Evolutionary conservation across 2,888 invertebrate species (phyloP), one percentile per base, ranked within the genome.

Genomic region (Chaetogeoica ovagalla): DNA sequence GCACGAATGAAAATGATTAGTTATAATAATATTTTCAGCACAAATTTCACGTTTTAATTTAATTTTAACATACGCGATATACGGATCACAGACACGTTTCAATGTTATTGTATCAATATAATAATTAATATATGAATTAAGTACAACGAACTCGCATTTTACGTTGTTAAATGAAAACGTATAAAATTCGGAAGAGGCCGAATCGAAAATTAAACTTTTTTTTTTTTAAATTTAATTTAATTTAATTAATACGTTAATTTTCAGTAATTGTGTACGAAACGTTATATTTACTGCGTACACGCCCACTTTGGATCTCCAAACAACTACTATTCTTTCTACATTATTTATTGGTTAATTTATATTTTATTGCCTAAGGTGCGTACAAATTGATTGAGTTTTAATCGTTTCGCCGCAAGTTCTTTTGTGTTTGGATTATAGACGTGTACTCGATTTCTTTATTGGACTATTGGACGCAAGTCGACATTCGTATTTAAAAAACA

Each of bases 351-450:
- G 57, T 23, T 66, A 7, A 66, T 75, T 75, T 68, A 30, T 30
- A 68, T 30, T 43, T 48, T 59, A 66, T 59, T 68, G 30, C 59
- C 30, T 17, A 75, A 75, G 75, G 75, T 48, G 75, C 68, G 75
- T 57, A 75, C 59, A 59, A 30, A 75, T 75, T 59, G 43, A 66
- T 48, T 59, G 9, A 7, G 43, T 75, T 75, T 43, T 59, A 23
- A 59, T 75, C n/a, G 23, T 74, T 74, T 39, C 23, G 23, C 39
- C 9, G 17, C 52, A 37, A 65, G 21, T 75, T 43, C 43, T 75
- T 23, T 39, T 74, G 13, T 66, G 30, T 57, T 75, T 59, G 19
- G n/a, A 48, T 57, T 65, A 75, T 59, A 6, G 39, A 48, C 48
- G 19, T 66, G 17, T 8, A 23, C 11, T 39, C 11, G 19, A 55